phyloP scores from a whole-genome alignment of 2,797 vertebrate genomes.

The Chaunax sp. region DNA sequence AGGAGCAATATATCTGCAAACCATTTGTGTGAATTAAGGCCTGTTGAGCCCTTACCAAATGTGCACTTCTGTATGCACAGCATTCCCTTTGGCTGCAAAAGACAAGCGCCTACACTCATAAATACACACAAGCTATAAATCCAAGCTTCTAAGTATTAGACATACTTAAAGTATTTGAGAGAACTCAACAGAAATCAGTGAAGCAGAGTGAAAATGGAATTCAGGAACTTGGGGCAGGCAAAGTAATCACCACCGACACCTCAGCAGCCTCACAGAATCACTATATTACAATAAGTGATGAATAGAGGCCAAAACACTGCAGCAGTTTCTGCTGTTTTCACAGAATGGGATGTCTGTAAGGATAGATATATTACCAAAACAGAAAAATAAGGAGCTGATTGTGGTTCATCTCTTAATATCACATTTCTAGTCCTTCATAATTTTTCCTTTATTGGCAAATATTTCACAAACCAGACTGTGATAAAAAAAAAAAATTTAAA shows the following conservation, averaged over 20 bases:
- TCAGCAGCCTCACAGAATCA: conserved; percentile 31
- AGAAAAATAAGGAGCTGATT: conserved; percentile 17
- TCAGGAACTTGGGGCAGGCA: conserved; percentile 26
- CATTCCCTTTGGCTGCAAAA: conserved; percentile 34
- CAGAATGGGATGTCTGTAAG: conserved; percentile 19
- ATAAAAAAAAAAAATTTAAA: neutral
- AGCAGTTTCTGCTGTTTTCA: too few species aligned
- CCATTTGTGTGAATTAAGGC: conserved; percentile 34
- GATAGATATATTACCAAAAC: conserved; percentile 13
- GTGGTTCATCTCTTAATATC: conserved; percentile 4
- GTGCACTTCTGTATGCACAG: conserved; percentile 23
- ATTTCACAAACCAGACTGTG: conserved; percentile 7
- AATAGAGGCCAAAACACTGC: conserved; percentile 16
- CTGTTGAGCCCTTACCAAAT: conserved; percentile 15
- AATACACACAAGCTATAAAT: conserved; percentile 21
- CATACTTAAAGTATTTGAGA: conserved; percentile 11
- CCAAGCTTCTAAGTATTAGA: conserved; percentile 34
- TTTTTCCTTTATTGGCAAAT: conserved; percentile 10
- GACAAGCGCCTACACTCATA: conserved; percentile 22
- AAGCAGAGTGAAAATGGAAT: conserved; percentile 43
- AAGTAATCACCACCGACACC: conserved; percentile 44
- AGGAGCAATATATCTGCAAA: conserved; percentile 30
- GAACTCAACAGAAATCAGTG: conserved; percentile 40
- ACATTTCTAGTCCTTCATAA: neutral
- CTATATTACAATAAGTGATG: conserved; percentile 25